Evolutionary conservation across 2,113 vertebrate genomes (phyloP).

Genomic region (Trachemys scripta): DNA sequence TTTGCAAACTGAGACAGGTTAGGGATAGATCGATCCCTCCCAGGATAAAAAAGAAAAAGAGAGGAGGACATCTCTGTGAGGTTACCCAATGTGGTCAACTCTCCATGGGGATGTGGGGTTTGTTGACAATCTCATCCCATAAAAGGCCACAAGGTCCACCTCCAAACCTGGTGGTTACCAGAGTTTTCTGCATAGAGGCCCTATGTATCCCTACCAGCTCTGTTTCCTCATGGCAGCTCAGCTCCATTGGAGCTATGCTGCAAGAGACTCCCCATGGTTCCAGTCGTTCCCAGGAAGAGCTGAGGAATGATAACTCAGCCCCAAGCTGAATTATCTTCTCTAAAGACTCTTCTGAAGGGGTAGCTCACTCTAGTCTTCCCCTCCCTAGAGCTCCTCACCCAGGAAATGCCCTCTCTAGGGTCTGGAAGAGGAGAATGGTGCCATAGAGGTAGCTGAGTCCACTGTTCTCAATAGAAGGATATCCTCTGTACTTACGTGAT

Average conservation of each 20-base stretch:
- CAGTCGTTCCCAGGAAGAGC: background rate
- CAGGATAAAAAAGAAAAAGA: background rate
- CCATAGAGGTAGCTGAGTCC: background rate
- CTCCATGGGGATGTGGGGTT: background rate
- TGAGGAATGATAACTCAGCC: background rate
- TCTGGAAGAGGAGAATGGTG: background rate
- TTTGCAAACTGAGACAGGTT: background rate
- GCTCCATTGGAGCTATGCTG: background rate
- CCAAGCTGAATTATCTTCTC: background rate
- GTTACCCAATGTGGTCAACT: too few species aligned
- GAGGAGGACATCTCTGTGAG: background rate
- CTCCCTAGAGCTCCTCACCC: fast-evolving
- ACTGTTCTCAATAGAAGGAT: background rate
- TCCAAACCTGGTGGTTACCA: fast-evolving
- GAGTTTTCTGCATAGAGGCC: background rate
- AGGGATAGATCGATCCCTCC: background rate
- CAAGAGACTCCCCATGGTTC: background rate
- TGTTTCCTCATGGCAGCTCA: background rate
- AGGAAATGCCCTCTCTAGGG: too few species aligned
- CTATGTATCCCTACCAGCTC: background rate
- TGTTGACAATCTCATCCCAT: background rate
- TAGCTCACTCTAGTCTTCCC: background rate
- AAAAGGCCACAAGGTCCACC: background rate
- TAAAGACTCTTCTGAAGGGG: background rate
- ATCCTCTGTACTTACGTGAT: background rate